These are phyloP conservation scores for Pasiphila rectangulata DNA, from an alignment of 2,888 invertebrate genomes.

Conservation along the genomic window DNA sequence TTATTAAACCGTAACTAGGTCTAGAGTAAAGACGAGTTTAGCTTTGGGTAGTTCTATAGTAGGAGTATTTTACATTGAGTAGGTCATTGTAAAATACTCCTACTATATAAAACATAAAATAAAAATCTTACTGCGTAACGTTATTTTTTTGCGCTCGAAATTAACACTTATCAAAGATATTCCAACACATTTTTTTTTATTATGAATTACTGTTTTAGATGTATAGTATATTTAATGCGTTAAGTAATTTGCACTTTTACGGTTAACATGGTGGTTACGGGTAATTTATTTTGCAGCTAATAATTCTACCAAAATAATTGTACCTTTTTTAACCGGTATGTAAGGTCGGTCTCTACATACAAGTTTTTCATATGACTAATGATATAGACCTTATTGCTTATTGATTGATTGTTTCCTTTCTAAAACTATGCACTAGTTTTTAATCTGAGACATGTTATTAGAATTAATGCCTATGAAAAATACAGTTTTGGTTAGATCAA, in stretches of 20 bases:
- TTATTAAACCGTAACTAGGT: background rate
- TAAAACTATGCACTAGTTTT: too few relatives aligned
- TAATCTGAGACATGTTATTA: too few relatives aligned
- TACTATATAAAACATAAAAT: too few relatives aligned
- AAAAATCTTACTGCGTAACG: too few relatives aligned
- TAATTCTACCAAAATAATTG: constrained; percentile 5
- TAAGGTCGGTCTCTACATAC: background rate
- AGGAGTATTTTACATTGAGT: too few relatives aligned
- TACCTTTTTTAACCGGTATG: constrained; percentile 2
- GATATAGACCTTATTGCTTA: constrained; percentile 1
- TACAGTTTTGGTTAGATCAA: too few relatives aligned
- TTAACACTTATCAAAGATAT: constrained; percentile 10
- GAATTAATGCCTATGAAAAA: too few relatives aligned
- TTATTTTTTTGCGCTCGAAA: constrained; percentile 5
- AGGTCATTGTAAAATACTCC: too few relatives aligned
- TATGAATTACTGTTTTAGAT: background rate
- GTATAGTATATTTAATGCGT: constrained; percentile 6
- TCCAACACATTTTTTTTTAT: background rate
- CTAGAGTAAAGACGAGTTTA: background rate
- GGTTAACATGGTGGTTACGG: constrained; percentile 6
- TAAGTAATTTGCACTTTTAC: constrained; percentile 12
- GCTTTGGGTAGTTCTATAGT: background rate
- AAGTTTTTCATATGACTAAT: constrained; percentile 6
- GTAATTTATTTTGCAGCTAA: constrained; percentile 2
- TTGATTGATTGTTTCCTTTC: constrained; percentile 20